A percentile compares a stretch with the other conserved stretches of the same genome.
These are phyloP conservation scores for Noturus placidus DNA, from an alignment of 2,113 vertebrate species.

Conservation along the genomic window DNA sequence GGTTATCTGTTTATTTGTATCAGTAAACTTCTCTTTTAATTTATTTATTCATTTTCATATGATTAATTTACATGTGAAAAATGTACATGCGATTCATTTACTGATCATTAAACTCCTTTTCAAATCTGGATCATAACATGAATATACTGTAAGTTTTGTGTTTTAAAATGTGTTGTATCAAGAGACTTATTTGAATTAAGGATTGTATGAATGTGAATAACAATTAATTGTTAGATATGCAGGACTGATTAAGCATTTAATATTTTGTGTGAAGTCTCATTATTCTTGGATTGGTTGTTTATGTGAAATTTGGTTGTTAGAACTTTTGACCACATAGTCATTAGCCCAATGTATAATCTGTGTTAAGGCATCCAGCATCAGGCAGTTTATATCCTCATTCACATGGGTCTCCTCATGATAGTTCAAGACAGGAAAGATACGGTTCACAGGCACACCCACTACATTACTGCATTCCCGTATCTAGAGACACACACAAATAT, in stretches of 20 bases:
- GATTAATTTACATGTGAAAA: too few species aligned
- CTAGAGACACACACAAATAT: constrained; percentile 23
- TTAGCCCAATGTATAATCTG: constrained; percentile 6
- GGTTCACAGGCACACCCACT: constrained; percentile 24
- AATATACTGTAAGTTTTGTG: background rate
- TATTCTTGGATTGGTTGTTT: background rate
- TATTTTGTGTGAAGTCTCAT: background rate
- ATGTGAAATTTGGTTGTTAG: background rate
- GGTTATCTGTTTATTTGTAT: too few species aligned
- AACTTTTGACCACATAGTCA: constrained; percentile 1
- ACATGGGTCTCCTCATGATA: constrained; percentile 1
- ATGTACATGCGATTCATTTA: too few species aligned
- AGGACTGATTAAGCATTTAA: background rate
- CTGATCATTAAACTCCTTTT: too few species aligned
- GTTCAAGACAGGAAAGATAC: constrained; percentile 34
- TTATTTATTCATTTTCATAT: too few species aligned
- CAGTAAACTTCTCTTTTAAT: too few species aligned
- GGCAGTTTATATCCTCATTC: constrained; percentile 16
- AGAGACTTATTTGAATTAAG: background rate
- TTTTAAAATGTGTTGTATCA: background rate
- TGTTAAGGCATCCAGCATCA: constrained; percentile 30
- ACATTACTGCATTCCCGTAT: background rate
- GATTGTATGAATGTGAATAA: background rate
- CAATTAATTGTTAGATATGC: background rate
- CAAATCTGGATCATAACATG: background rate